phyloP scores from a whole-genome alignment of 2,888 invertebrate genomes.

The Lathronympha strigana region DNA sequence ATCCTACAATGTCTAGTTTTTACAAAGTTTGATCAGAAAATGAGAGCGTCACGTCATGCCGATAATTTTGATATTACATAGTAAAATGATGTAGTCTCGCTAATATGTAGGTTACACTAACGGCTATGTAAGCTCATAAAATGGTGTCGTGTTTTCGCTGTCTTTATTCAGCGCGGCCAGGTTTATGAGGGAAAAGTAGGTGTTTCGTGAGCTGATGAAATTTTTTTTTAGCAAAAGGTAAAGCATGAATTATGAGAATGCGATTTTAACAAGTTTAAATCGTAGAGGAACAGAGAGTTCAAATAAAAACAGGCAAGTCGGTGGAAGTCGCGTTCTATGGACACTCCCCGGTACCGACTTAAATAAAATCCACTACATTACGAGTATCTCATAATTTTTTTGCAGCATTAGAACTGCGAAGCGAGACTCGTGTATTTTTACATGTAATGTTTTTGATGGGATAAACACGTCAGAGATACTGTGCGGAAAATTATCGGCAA shows the following conservation, averaged over 20 bases:
- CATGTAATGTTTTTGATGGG: no score
- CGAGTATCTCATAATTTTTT: no score
- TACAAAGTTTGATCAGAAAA: neutral
- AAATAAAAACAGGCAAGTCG: no score
- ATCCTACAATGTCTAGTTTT: neutral
- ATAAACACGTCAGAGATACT: neutral
- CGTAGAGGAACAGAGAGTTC: neutral
- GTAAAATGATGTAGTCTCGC: slow-evolving; percentile 26
- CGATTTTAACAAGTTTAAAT: neutral
- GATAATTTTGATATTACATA: slow-evolving; percentile 38
- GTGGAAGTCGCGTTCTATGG: no score
- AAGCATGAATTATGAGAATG: neutral
- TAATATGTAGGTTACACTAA: slow-evolving; percentile 46
- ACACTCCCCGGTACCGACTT: neutral
- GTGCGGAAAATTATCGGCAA: neutral
- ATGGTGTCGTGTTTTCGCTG: slow-evolving; percentile 41
- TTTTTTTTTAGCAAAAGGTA: neutral
- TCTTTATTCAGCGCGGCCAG: slow-evolving; percentile 36
- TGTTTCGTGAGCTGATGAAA: slow-evolving; percentile 14
- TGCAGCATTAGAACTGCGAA: no score
- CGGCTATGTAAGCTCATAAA: slow-evolving; percentile 41
- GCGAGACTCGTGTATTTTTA: no score
- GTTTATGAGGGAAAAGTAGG: slow-evolving; percentile 34
- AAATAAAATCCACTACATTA: neutral
- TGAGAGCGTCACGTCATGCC: neutral